Conservation (phyloP, 35 echinoderm and acorn worm genomes). For the Hemicentrotus pulcherrimus region DNA sequence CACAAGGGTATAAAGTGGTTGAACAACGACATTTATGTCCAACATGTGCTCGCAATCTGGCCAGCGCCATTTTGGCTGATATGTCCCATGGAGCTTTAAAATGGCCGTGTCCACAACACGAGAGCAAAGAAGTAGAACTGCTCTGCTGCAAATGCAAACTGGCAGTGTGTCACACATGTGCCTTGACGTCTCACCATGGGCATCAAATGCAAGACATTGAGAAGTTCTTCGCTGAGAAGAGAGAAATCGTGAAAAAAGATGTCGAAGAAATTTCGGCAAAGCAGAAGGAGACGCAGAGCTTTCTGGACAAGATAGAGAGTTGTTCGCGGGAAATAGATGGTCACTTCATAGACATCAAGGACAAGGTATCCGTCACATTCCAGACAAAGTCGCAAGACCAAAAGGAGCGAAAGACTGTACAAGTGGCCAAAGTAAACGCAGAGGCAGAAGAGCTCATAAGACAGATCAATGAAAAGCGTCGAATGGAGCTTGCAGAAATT, state of each 20-base stretch:
- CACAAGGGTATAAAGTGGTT: conserved; percentile 33
- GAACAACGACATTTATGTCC: conserved; percentile 27
- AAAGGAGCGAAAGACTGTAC: neutral
- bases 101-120: conserved; percentile 38
- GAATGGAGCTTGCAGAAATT: neutral
- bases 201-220: neutral
- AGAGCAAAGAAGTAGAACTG: conserved; percentile 28
- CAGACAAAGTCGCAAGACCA: neutral
- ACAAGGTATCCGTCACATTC: neutral
- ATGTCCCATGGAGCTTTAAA: neutral
- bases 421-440: neutral
- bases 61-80: conserved; percentile 5
- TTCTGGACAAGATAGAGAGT: neutral
- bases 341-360: neutral
- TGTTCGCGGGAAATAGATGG: neutral
- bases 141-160: conserved; percentile 14
- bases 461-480: neutral
- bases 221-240: conserved; percentile 21
- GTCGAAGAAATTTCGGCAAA: neutral
- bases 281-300: neutral
- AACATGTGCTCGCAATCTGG: conserved; percentile 5
- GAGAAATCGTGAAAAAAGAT: neutral
- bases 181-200: neutral
- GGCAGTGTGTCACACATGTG: conserved; percentile 30
- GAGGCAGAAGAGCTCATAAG: conserved; percentile 31